Conservation (phyloP, 2,797 vertebrate species). For the Hyperoplus lanceolatus region DNA sequence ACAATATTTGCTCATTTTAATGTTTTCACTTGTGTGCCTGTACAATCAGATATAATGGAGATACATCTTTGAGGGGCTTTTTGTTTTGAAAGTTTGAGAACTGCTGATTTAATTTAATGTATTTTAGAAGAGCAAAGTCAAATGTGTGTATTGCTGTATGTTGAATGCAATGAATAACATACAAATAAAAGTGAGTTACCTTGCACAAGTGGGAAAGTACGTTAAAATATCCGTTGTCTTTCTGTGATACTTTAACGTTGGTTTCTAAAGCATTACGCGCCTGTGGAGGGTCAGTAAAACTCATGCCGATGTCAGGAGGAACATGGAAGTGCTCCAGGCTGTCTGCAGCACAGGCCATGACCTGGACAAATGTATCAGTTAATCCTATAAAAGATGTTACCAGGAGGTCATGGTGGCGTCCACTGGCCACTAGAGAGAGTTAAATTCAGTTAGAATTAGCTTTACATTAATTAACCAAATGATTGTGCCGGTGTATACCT, state of each 20-base stretch:
- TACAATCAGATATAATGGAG: too few species aligned
- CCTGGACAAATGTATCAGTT: conserved; percentile 30
- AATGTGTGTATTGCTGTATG: too few species aligned
- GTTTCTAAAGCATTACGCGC: conserved; percentile 16
- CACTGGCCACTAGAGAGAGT: conserved; percentile 10
- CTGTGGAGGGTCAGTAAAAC: conserved; percentile 42
- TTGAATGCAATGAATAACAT: too few species aligned
- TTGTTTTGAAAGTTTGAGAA: too few species aligned
- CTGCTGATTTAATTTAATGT: too few species aligned
- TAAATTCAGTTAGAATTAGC: neutral
- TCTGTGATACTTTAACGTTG: conserved; percentile 5
- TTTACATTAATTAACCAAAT: conserved; percentile 9
- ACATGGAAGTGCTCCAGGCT: conserved; percentile 39
- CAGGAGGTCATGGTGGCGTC: neutral
- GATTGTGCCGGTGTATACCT: neutral
- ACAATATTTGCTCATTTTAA: accelerated
- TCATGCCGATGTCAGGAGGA: conserved; percentile 35
- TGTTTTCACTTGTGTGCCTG: too few species aligned
- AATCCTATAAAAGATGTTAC: conserved; percentile 37
- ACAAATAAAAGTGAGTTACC: neutral
- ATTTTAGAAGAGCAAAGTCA: too few species aligned
- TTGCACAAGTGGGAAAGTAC: neutral
- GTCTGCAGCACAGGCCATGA: conserved; percentile 20
- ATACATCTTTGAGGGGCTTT: too few species aligned
- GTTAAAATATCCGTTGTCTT: conserved; percentile 11